These are phyloP conservation scores for Otocyon megalotis DNA, from an alignment of 2,113 vertebrate genomes.

Conservation along the genomic window DNA sequence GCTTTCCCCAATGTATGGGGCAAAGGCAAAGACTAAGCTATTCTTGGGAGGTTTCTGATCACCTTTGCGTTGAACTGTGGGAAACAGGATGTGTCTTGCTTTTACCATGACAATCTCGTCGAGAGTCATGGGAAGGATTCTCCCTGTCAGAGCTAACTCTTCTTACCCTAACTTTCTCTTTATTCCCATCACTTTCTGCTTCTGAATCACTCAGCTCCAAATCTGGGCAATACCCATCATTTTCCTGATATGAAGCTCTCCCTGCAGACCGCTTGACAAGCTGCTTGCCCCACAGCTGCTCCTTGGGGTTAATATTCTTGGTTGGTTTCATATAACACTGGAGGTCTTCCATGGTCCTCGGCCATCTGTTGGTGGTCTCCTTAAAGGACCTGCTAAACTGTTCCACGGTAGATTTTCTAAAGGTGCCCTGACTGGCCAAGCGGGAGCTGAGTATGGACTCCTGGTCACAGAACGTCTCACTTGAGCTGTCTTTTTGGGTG, in stretches of 20 bases:
- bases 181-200: slow-evolving; percentile 92
- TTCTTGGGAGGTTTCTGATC: slow-evolving; percentile 86
- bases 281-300: slow-evolving; percentile 92
- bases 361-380: slow-evolving; percentile 94
- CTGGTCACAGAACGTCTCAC: slow-evolving; percentile 88
- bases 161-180: slow-evolving; percentile 87
- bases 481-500: slow-evolving; percentile 91
- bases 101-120: slow-evolving; percentile 87
- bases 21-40: slow-evolving; percentile 78
- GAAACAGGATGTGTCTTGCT: slow-evolving; percentile 90
- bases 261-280: slow-evolving; percentile 85
- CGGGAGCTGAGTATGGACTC: slow-evolving; percentile 85
- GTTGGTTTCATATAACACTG: slow-evolving; percentile 91
- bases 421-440: slow-evolving; percentile 88
- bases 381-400: slow-evolving; percentile 95
- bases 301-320: slow-evolving; percentile 89
- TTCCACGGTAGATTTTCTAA: slow-evolving; percentile 93
- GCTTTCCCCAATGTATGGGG: slow-evolving; percentile 77
- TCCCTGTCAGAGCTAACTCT: slow-evolving; percentile 85
- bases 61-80: slow-evolving; percentile 94
- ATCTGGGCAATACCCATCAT: slow-evolving; percentile 97
- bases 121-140: slow-evolving; percentile 86
- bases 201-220: slow-evolving; percentile 98
- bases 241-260: slow-evolving; percentile 92
- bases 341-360: slow-evolving; percentile 93